Evolutionary conservation across 2,113 vertebrate genomes (phyloP), one percentile per base, ranked within the genome.

Genomic region (Thalassoma bifasciatum): DNA sequence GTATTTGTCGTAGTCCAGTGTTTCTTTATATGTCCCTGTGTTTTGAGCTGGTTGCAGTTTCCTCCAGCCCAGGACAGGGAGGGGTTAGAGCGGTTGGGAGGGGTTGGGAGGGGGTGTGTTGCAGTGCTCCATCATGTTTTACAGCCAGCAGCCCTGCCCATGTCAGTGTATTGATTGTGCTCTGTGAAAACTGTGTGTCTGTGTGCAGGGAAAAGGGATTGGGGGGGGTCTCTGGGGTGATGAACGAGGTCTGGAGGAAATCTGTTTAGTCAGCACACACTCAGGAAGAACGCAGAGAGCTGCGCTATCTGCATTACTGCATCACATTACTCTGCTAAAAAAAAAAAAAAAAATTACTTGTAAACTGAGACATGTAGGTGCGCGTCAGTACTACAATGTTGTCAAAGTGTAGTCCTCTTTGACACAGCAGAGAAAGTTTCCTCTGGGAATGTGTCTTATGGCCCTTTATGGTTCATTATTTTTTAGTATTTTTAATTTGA

Each of bases 81-180:
- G 10, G 46, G 52, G 51, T n/a, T n/a, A n/a, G 65, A 38, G 52
- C 64, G 63, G 65, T 21, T 47, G 0, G 62, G 51, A 24, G 0
- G 53, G 44, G n/a, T 22, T 58, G 36, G 56, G 50, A 38, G 12
- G 34, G 59, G 5, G 24, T 59, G 47, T 81, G 82, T 36, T 62
- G 85, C 84, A 86, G 72, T 83, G 63, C 81, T 79, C 37, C 79
- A 83, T 86, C 84, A 75, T 80, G 75, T 56, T 67, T 71, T 58
- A 69, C 61, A 54, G 79, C 74, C 46, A 42, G 30, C 47, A 46
- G 53, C 53, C n/a, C 40, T 34, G 58, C 22, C 19, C 17, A 61
- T 30, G 73, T 72, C 80, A 60, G 36, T 5, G 70, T 65, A 85
- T 86, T 81, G 86, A 91, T 86, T 50, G 42, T 24, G 46, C 46